Conservation (phyloP, 2,113 vertebrate species). For the Cyanistes caeruleus region DNA sequence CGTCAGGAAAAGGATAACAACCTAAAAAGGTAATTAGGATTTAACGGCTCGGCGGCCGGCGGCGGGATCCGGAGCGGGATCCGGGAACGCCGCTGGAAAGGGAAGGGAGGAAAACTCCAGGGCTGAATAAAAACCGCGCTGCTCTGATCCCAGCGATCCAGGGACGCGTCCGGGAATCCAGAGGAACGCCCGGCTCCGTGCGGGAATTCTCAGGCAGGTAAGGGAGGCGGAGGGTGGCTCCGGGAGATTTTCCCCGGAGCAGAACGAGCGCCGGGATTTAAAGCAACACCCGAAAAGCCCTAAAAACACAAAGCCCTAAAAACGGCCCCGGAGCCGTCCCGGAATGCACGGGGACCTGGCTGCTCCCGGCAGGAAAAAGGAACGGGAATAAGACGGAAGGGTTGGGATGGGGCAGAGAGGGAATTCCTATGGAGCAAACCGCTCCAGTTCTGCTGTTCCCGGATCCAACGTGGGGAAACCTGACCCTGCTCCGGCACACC, state of each 20-base stretch:
- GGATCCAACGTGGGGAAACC: too few relatives aligned
- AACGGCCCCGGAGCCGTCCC: fast-evolving
- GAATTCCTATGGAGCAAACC: neutral
- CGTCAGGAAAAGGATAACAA: constrained; percentile 31
- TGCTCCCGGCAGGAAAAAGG: neutral
- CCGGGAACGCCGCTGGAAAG: neutral
- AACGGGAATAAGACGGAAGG: fast-evolving
- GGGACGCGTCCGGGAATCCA: neutral
- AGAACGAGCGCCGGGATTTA: neutral
- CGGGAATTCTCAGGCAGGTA: neutral
- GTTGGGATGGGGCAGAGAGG: neutral
- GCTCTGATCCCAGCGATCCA: fast-evolving
- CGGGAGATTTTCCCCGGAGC: neutral
- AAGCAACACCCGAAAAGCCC: neutral
- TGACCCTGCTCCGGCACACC: too few relatives aligned
- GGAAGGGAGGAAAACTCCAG: neutral
- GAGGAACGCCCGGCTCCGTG: neutral
- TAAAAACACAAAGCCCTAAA: neutral
- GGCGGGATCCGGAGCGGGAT: neutral
- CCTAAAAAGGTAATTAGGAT: constrained; percentile 47
- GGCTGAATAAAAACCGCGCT: fast-evolving
- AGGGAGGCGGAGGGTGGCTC: neutral
- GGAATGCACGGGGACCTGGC: neutral
- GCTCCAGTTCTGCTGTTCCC: neutral
- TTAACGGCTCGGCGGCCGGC: neutral